Evolutionary conservation across 2,888 invertebrate species (phyloP).

Genomic region (Patella pellucida): DNA sequence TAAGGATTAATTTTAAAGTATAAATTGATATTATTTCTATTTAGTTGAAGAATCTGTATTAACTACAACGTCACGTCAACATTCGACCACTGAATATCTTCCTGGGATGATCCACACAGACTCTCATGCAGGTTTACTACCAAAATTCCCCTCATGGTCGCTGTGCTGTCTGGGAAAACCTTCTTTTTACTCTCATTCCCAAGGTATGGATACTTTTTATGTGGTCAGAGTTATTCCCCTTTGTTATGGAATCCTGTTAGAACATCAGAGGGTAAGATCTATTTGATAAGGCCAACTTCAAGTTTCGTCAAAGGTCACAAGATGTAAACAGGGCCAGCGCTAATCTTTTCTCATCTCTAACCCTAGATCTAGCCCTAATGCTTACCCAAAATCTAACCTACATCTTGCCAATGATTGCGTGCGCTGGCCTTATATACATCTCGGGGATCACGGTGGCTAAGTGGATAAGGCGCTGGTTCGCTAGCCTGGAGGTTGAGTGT

Average conservation of each 20-base stretch:
- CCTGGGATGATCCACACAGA: constrained; percentile 90
- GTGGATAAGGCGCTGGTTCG: too few relatives aligned
- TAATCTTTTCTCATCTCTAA: too few relatives aligned
- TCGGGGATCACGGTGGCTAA: too few relatives aligned
- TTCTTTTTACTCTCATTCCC: constrained; percentile 86
- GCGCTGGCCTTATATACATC: too few relatives aligned
- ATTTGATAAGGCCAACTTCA: not conserved
- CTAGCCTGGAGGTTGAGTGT: too few relatives aligned
- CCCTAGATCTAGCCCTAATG: not conserved
- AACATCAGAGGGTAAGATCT: not conserved
- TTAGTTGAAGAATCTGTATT: too few relatives aligned
- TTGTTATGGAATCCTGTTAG: too few relatives aligned
- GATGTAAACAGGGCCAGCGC: not conserved
- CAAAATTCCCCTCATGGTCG: constrained; percentile 92
- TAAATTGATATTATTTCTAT: too few relatives aligned
- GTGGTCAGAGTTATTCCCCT: not conserved
- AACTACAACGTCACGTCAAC: constrained; percentile 40
- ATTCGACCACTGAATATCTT: constrained; percentile 86
- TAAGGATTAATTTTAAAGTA: too few relatives aligned
- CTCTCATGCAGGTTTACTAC: constrained; percentile 83
- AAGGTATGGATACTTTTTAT: constrained; percentile 51
- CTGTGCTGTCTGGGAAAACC: constrained; percentile 91
- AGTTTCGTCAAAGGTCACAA: too few relatives aligned
- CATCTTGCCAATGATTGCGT: too few relatives aligned
- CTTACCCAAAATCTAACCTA: too few relatives aligned